Evolutionary conservation across 2,113 vertebrate genomes (phyloP), one percentile per base, ranked within the genome.

Genomic region (Cyprinodon brontotheroides): DNA sequence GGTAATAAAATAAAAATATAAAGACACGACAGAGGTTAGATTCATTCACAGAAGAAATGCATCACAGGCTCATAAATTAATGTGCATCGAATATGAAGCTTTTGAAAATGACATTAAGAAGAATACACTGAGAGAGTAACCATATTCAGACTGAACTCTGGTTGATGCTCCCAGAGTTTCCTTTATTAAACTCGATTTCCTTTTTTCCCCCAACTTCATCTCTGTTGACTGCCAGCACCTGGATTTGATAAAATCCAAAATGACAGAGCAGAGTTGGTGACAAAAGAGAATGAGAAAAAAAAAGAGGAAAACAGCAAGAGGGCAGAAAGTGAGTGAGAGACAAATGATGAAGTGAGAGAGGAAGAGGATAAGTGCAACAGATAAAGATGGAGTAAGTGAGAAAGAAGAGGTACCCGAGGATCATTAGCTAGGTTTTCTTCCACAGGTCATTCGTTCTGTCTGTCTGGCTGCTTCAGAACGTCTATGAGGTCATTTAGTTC

Each of bases 331-430:
- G 63, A 72, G 77, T 47, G 86, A 85, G 71, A 60, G 74, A 87
- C 36, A 40, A 80, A 86, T 87, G 85, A 91, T 89, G 87, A 89
- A 88, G 86, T 87, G 87, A 84, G 81, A 84, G 77, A 53, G 75
- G 63, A 71, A 76, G 67, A 76, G 63, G 65, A 61, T 45, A 85
- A 75, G 76, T 69, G 74, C 67, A 80, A 86, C 45, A 79, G 71
- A 89, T 53, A 83, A 74, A 81, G 90, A 90, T 75, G 71, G 85
- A 88, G 91, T 91, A 61, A 84, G 90, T 91, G 89, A 89, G 74
- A 88, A 85, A 83, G 74, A 74, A 83, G 84, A 77, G 85, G 89
- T 86, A 88, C 78, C 81, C 84, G 65, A 45, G 85, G 78, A 53
- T 82, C 84, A 91, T 92, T 89, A 89, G 79, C 22, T 41, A 11